A percentile compares a stretch with the other conserved stretches of the same genome.
Conservation (phyloP, 2,888 invertebrate genomes). For the Sinohyriopsis cumingii region DNA sequence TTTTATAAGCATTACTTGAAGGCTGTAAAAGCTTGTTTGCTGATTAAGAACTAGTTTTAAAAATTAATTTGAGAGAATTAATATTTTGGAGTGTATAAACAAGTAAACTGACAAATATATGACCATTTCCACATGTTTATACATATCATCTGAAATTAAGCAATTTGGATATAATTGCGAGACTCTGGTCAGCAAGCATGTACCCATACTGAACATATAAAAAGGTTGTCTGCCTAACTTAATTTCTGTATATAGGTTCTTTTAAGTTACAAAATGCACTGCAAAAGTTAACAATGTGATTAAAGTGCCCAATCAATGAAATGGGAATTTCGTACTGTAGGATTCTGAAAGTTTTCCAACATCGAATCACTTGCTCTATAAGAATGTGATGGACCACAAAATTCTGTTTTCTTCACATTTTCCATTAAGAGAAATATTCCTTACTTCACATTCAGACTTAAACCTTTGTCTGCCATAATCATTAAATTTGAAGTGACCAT, state of each 20-base stretch:
- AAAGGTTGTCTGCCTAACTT: neutral
- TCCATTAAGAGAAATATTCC: constrained; percentile 3
- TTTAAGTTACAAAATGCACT: constrained; percentile 13
- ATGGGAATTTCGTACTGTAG: neutral
- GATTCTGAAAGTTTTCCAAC: constrained; percentile 5
- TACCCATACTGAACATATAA: no score
- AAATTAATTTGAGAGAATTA: no score
- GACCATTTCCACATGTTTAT: no score
- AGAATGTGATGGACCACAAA: constrained; percentile 5
- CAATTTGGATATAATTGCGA: no score
- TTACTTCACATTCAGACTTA: constrained; percentile 13
- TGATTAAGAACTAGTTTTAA: no score
- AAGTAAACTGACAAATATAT: no score
- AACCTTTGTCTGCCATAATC: constrained; percentile 25
- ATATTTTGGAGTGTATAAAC: no score
- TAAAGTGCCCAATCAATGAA: neutral
- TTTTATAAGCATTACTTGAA: no score
- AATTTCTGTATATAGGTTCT: constrained; percentile 9
- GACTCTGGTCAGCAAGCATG: no score
- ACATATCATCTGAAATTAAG: no score
- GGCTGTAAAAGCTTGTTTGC: no score
- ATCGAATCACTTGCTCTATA: constrained; percentile 12
- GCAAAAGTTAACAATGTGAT: constrained; percentile 16
- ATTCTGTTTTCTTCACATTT: constrained; percentile 3
- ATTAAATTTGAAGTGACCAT: constrained; percentile 24